A percentile compares a stretch with the other conserved stretches of the same genome.
Evolutionary conservation across 2,888 invertebrate species (phyloP).

Genomic region (Trachelus stipa): DNA sequence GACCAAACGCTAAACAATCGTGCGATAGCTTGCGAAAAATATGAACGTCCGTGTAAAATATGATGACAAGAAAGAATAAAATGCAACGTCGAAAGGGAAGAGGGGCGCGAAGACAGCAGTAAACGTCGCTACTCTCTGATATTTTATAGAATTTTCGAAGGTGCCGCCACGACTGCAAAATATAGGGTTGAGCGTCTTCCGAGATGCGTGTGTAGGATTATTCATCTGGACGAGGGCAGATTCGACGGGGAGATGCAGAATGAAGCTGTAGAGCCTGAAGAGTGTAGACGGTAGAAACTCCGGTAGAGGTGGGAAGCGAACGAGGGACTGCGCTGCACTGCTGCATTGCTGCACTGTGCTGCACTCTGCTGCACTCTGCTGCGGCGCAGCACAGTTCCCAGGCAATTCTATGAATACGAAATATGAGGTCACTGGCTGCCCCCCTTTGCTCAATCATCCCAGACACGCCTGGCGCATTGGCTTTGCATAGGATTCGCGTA

Average conservation of each 20-base stretch:
- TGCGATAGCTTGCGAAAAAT: constrained; percentile 15
- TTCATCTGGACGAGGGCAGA: neutral
- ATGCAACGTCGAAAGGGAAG: constrained; percentile 13
- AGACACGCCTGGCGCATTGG: constrained; percentile 60
- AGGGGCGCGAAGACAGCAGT: constrained; percentile 18
- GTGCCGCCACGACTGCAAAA: neutral
- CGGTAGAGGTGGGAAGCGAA: too few relatives aligned
- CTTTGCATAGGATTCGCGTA: constrained; percentile 46
- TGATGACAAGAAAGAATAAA: constrained; percentile 15
- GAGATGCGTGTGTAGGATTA: too few relatives aligned
- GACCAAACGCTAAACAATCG: constrained; percentile 7
- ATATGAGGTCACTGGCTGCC: constrained; percentile 51
- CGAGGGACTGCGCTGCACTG: too few relatives aligned
- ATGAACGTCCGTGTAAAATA: constrained; percentile 21
- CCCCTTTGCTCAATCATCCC: constrained; percentile 57
- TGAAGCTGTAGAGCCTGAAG: neutral
- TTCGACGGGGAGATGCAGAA: neutral
- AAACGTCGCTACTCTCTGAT: constrained; percentile 21
- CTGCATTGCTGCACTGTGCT: neutral
- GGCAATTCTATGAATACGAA: constrained; percentile 62
- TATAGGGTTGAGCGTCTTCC: too few relatives aligned
- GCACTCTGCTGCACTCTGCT: neutral
- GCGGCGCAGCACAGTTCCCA: constrained; percentile 37
- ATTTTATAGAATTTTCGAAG: constrained; percentile 22
- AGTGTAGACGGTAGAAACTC: too few relatives aligned